These are phyloP conservation scores for Micoletzkya japonica DNA, from an alignment of 2,888 invertebrate genomes.

Conservation along the genomic window DNA sequence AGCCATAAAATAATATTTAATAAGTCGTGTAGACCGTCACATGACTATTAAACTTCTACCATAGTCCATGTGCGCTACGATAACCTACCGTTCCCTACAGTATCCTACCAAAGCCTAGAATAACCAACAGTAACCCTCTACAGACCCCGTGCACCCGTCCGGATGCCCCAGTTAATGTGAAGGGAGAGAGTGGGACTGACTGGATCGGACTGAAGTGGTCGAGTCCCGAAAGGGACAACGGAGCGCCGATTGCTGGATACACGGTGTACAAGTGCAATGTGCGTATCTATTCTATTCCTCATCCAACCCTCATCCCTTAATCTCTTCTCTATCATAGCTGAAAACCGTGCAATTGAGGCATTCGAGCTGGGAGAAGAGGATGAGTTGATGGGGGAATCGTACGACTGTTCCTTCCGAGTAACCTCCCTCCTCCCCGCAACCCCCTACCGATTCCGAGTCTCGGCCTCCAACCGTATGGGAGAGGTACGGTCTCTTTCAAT, in stretches of 20 bases:
- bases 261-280: too few relatives aligned
- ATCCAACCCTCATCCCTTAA: too few relatives aligned
- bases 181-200: slow-evolving; percentile 70
- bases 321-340: too few relatives aligned
- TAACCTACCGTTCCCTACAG: too few relatives aligned
- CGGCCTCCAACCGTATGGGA: slow-evolving; percentile 38
- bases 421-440: slow-evolving; percentile 31
- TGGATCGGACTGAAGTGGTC: slow-evolving; percentile 76
- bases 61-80: too few relatives aligned
- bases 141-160: slow-evolving; percentile 81
- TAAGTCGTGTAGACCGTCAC: too few relatives aligned
- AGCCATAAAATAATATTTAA: neutral
- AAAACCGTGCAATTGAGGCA: too few relatives aligned
- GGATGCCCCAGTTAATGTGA: slow-evolving; percentile 67
- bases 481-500: slow-evolving; percentile 29
- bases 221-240: slow-evolving; percentile 71
- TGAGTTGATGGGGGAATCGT: neutral
- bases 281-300: too few relatives aligned
- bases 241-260: slow-evolving; percentile 35
- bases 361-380: slow-evolving; percentile 11
- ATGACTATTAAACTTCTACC: too few relatives aligned
- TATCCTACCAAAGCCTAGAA: too few relatives aligned
- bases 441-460: slow-evolving; percentile 33
- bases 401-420: slow-evolving; percentile 4
- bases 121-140: too few relatives aligned